Conservation (phyloP, 2,113 vertebrate species). For the Etheostoma cragini region DNA sequence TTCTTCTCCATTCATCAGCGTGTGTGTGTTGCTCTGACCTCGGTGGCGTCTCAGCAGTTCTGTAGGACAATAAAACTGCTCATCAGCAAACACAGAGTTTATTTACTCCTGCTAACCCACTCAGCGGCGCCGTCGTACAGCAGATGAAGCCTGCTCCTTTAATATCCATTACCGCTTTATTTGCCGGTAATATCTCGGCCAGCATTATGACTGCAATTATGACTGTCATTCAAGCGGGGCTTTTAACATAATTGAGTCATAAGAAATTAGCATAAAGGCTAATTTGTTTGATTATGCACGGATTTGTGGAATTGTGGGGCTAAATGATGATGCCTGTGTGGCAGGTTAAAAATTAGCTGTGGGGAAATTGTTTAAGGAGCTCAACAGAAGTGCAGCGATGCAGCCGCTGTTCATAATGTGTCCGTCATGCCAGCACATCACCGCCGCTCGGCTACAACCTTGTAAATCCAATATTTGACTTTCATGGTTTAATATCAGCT, state of each 20-base stretch:
- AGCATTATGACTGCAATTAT: conserved; percentile 71
- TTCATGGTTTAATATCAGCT: conserved; percentile 53
- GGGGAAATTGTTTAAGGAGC: conserved; percentile 61
- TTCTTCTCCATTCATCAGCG: conserved; percentile 4
- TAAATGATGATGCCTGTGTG: conserved; percentile 65
- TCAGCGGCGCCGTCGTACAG: conserved; percentile 46
- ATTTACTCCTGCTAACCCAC: conserved; percentile 67
- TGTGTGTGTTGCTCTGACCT: conserved; percentile 48
- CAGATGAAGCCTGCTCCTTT: conserved; percentile 47
- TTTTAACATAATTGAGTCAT: conserved; percentile 74
- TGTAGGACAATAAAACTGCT: conserved; percentile 47
- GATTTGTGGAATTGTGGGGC: conserved; percentile 60
- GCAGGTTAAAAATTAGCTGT: conserved; percentile 64
- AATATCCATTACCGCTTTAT: conserved; percentile 68
- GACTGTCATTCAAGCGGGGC: conserved; percentile 69
- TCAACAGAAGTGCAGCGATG: conserved; percentile 34
- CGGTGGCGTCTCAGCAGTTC: conserved; percentile 33
- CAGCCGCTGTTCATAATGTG: conserved; percentile 49
- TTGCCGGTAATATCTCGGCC: conserved; percentile 64
- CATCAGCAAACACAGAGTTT: conserved; percentile 68
- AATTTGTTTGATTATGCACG: conserved; percentile 78
- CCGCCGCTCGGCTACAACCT: conserved; percentile 9
- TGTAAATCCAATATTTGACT: conserved; percentile 42
- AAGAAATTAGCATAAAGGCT: conserved; percentile 76
- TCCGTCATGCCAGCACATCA: conserved; percentile 54